phyloP scores from a whole-genome alignment of 2,888 invertebrate species.

The Amiota mariae region DNA sequence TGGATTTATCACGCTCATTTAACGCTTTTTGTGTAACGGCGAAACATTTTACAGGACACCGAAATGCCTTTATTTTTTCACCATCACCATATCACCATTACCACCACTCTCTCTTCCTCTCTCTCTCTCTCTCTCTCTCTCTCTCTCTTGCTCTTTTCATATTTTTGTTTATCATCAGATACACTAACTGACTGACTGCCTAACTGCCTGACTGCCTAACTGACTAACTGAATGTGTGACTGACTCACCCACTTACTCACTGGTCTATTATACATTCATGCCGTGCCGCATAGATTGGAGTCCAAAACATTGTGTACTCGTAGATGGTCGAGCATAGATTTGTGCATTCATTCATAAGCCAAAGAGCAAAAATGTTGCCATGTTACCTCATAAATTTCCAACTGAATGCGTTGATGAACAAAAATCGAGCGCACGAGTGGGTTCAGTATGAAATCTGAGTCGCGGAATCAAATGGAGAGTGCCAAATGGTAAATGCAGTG shows the following conservation, averaged over 20 bases:
- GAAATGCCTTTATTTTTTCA: not conserved
- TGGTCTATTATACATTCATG: too few relatives aligned
- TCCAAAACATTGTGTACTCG: not conserved
- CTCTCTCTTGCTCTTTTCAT: too few relatives aligned
- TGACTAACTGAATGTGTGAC: not conserved
- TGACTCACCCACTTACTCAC: too few relatives aligned
- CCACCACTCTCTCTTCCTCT: too few relatives aligned
- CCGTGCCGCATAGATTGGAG: too few relatives aligned
- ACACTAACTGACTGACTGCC: conserved; percentile 29
- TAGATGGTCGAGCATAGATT: conserved; percentile 30
- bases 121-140: too few relatives aligned
- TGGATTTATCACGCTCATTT: conserved; percentile 68
- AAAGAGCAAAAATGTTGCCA: conserved; percentile 42
- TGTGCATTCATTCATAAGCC: conserved; percentile 41
- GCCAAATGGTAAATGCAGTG: not conserved
- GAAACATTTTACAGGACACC: conserved; percentile 22
- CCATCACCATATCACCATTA: too few relatives aligned
- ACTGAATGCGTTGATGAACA: conserved; percentile 66
- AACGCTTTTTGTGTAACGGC: conserved; percentile 64
- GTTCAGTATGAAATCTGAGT: conserved; percentile 9
- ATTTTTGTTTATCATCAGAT: not conserved
- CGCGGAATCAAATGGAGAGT: not conserved
- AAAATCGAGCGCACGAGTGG: conserved; percentile 53
- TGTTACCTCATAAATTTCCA: conserved; percentile 67
- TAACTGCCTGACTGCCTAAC: not conserved